Base-by-base conservation (phyloP, 2,888 invertebrate species). In the Hecatera dysodea region DNA sequence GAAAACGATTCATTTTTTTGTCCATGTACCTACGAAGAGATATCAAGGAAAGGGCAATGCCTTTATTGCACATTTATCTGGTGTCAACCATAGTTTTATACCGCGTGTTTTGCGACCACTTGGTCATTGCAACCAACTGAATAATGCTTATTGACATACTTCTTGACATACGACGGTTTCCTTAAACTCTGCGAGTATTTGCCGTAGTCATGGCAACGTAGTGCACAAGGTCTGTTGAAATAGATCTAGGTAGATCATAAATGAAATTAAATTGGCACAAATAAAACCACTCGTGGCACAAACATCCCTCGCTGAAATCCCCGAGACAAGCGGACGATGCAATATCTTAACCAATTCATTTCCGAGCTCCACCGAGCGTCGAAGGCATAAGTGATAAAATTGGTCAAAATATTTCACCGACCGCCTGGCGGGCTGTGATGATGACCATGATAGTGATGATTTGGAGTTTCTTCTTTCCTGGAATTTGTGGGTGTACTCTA, bases 281-380 rank as follows among this genome's bases (percentile, higher is more conserved):
- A 79, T 24, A 57, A 60, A 60, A 50, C 56, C 11, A 61, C 48
- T 27, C 22, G 72, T 33, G 39, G 64, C 64, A 62, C 52, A 65
- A 67, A 46, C 48, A 19, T 86, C 87, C 89, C 88, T 50, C 91
- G 93, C 27, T 75, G 95, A 86, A 44, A 82, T 86, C 87, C 92
- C 94, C 95, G 86, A 64, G 63, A 73, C 91, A 91, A 94, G 94
- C 93, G 86, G 90, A 93, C 95, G 96, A 96, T 96, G 96, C 96
- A 96, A 96, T 96, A 96, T 95, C 95, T 96, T 96, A 96, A 96
- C 96, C 96, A 96, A 96, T 95, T 96, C 95, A 95, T 72, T 82
- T 82, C 80, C 83, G 81, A 76, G 82, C 80, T 75, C 74, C 63
- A 80, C 70, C 79, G 78, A 83, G 82, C 72, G 67, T 70, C 78